Evolutionary conservation across 2,113 vertebrate species (phyloP), one percentile per base, ranked within the genome.

Genomic region (Protobothrops mucrosquamatus): DNA sequence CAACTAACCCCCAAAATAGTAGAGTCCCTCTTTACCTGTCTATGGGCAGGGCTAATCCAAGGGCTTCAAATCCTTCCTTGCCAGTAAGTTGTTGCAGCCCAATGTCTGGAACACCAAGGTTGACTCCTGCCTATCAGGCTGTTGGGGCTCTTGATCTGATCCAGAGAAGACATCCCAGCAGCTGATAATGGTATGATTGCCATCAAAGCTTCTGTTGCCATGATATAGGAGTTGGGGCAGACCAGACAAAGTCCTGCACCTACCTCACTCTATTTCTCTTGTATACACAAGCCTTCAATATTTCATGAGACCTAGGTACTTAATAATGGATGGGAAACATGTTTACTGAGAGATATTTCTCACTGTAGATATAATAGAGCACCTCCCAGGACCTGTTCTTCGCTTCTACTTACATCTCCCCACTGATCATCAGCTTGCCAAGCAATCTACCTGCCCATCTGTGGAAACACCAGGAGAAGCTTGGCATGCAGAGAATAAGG

Each of bases 301-400:
- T 93, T 94, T 93, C 88, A 92, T 92, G 92, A 93, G 91, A 55
- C 52, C 57, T 88, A 39, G 87, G 46, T 87, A 81, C 74, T 91
- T 94, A 93, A 94, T 93, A 94, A 94, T 92, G 56, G 81, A 94
- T 93, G 90, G 94, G 57, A 87, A 92, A 91, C 90, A 74, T 90
- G 86, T 94, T 94, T 93, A 90, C 92, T 46, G 52, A 87, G 94
- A 74, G n/a, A 26, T 52, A 34, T 69, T 86, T 57, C 29, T 90
- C 64, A 56, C 85, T 85, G 89, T 55, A 52, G 91, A 56, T 61
- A 85, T 52, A 93, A 91, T 88, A 88, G 61, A 39, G 89, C 55
- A 89, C 89, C 94, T 93, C 89, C 64, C 92, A 55, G 94, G 92
- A 89, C 91, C 64, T 91, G 94, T 88, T 93, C 54, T 51, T 29